Percentiles rank a stretch among this genome's conserved stretches.
Evolutionary conservation across 2,113 vertebrate genomes (phyloP).

Genomic region (Eulemur macaco): DNA sequence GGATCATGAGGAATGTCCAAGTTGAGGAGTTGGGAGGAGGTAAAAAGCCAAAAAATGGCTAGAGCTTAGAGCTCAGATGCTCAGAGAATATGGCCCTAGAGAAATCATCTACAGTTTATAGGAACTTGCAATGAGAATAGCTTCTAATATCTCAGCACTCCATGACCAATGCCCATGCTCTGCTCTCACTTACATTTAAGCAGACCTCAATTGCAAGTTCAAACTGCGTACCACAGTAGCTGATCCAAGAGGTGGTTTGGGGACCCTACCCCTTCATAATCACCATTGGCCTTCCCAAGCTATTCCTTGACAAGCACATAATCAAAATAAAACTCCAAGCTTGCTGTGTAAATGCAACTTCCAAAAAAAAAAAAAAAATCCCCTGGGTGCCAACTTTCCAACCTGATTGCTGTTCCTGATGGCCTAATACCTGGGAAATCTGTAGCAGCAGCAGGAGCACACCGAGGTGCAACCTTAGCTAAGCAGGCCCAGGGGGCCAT

Average conservation of each 20-base stretch:
- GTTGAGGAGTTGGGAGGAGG: background rate
- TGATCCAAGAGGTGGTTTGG: background rate
- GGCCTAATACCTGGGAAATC: background rate
- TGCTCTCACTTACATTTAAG: background rate
- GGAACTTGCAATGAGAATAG: background rate
- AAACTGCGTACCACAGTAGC: background rate
- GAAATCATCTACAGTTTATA: background rate
- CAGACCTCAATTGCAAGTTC: background rate
- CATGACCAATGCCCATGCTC: accelerated
- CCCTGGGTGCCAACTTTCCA: background rate
- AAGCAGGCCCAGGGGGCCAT: background rate
- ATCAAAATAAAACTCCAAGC: background rate
- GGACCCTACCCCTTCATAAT: background rate
- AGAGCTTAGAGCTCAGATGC: background rate
- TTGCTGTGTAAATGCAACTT: background rate
- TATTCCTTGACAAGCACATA: background rate
- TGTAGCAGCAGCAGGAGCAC: background rate
- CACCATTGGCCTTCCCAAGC: background rate
- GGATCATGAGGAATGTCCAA: background rate
- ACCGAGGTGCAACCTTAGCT: background rate
- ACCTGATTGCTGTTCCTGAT: background rate
- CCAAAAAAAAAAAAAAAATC: background rate
- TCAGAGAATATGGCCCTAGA: background rate
- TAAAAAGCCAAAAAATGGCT: background rate
- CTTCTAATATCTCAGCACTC: background rate